Percentiles rank a stretch among this genome's conserved stretches.
Evolutionary conservation across 2,888 invertebrate species (phyloP).

Genomic region (Trichopoda pennipes): DNA sequence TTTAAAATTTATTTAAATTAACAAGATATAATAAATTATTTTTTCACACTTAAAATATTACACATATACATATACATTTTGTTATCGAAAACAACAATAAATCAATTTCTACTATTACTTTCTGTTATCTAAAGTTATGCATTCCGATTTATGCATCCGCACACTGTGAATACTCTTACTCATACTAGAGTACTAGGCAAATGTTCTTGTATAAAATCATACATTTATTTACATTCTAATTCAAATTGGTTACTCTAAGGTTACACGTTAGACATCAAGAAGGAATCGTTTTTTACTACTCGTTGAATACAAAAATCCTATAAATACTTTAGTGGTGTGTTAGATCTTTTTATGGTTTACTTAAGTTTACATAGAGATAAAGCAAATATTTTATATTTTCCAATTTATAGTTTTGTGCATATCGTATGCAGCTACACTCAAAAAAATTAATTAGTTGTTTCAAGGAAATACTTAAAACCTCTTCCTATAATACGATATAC

Average conservation of each 20-base stretch:
- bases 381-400: slow-evolving; percentile 22
- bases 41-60: slow-evolving; percentile 14
- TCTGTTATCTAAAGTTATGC: neutral
- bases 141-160: neutral
- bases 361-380: slow-evolving; percentile 23
- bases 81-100: slow-evolving; percentile 39
- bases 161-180: neutral
- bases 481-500: too few relatives aligned
- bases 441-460: neutral
- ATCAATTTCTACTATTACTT: slow-evolving; percentile 36
- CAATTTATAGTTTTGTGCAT: slow-evolving; percentile 15
- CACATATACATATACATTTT: neutral
- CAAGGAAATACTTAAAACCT: neutral
- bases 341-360: slow-evolving; percentile 16
- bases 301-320: slow-evolving; percentile 20
- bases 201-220: neutral
- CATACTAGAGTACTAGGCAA: neutral
- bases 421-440: slow-evolving; percentile 18
- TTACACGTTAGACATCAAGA: too few relatives aligned
- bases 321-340: slow-evolving; percentile 31
- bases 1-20: too few relatives aligned
- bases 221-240: slow-evolving; percentile 19
- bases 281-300: neutral
- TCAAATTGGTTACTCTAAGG: slow-evolving; percentile 27
- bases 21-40: too few relatives aligned